Conservation (phyloP, 2,888 invertebrate genomes). For the Nephrotoma flavescens region DNA sequence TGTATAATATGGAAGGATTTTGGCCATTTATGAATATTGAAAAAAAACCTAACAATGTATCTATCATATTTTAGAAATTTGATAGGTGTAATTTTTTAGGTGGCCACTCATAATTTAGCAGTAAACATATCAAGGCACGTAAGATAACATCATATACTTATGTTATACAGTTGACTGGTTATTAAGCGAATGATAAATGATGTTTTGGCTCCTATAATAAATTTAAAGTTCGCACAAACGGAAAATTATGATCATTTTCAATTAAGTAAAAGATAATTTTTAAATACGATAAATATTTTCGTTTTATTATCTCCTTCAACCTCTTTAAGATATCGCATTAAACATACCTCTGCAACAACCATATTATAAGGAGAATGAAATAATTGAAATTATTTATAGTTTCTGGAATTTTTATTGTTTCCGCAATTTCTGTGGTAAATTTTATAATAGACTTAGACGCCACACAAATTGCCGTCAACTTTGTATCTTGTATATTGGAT, state of each 20-base stretch:
- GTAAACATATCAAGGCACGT: neutral
- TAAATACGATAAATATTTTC: neutral
- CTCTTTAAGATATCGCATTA: neutral
- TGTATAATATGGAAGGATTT: neutral
- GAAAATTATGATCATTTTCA: neutral
- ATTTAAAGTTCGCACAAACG: neutral
- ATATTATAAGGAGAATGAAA: neutral
- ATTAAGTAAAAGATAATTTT: neutral
- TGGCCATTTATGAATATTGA: neutral
- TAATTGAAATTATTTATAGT: neutral
- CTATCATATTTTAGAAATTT: neutral
- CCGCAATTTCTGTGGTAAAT: neutral
- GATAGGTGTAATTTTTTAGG: neutral
- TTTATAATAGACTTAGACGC: neutral
- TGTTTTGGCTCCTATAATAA: neutral
- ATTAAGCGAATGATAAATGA: neutral
- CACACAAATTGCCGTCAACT: neutral
- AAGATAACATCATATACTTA: neutral
- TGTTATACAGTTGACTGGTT: neutral
- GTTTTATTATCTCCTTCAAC: neutral
- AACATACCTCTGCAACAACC: neutral
- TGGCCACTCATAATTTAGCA: neutral
- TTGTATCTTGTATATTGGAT: neutral
- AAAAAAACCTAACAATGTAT: neutral
- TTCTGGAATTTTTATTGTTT: neutral